Base-by-base conservation (phyloP, 2,888 invertebrate species). In the Palloptera scutellata region DNA sequence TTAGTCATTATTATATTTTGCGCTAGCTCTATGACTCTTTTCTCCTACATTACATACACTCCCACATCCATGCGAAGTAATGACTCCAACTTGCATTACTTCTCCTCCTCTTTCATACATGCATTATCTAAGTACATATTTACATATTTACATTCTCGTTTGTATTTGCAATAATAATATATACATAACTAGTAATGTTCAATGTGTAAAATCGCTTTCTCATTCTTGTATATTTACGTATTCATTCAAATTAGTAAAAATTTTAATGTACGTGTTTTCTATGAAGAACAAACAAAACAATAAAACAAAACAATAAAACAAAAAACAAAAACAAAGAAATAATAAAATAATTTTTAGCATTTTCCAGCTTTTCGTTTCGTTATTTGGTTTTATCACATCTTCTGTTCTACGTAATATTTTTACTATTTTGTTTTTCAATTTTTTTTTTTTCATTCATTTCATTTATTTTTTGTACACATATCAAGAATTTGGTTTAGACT, bases 101-200 rank as follows among this genome's bases (percentile, higher is more conserved):
- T 30, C 30, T 30, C 6, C 6, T 30, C 30, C 6, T 30, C 30
- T 30, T 30, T 30, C 6, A 10, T 52, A 52, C 52, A 52, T 11
- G n/a, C 52, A 52, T 52, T 52, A 52, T 52, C n/a, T 52, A 52
- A 4, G n/a, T 11, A 52, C 52, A 52, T 17, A n/a, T n/a, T n/a
- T n/a, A n/a, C n/a, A n/a, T n/a, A n/a, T n/a, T n/a, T n/a, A 52
- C 52, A 52, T 30, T 30, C 30, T 30, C 30, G 30, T 30, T 30
- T 30, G 6, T 30, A 30, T 30, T 30, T 30, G 30, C 6, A 30
- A 30, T n/a, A n/a, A 48, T 48, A 12, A 12, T 48, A 48, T 48
- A 15, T 48, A 48, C 8, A 15, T 48, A n/a, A 48, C 15, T 48
- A 48, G 48, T 48, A 12, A 48, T 48, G 48, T 48, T 48, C 15